Percentiles rank a stretch among this genome's conserved stretches.
Evolutionary conservation across 2,113 vertebrate genomes (phyloP).

Genomic region (Caracal caracal): DNA sequence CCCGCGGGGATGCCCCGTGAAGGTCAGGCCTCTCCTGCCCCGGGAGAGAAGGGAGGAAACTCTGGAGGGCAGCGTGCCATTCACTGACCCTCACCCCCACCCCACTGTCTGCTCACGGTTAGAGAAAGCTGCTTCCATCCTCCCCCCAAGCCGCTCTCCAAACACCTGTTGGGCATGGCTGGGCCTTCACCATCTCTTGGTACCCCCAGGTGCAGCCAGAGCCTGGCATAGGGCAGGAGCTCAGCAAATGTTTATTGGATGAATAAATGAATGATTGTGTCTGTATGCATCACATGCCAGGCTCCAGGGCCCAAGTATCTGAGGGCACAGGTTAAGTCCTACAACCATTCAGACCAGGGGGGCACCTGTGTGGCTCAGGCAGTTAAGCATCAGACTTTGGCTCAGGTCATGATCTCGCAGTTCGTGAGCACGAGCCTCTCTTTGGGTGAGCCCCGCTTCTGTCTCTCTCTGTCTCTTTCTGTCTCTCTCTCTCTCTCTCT

Average conservation of each 20-base stretch:
- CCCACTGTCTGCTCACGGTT: accelerated
- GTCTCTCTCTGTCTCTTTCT: too few species aligned
- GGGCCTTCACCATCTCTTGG: neutral
- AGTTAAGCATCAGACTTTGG: too few species aligned
- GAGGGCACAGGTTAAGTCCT: neutral
- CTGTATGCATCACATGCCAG: neutral
- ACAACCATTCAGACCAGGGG: too few species aligned
- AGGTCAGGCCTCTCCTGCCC: neutral
- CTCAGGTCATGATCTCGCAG: too few species aligned
- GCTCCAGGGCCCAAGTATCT: neutral
- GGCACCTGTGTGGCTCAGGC: too few species aligned
- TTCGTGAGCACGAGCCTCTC: too few species aligned
- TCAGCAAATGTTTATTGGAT: neutral
- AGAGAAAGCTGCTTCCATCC: neutral
- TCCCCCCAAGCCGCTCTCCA: neutral
- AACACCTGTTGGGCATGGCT: too few species aligned
- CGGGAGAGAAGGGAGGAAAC: neutral
- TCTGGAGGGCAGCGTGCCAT: neutral
- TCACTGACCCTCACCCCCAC: neutral
- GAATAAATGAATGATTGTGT: neutral
- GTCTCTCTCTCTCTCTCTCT: too few species aligned
- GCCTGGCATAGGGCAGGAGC: neutral
- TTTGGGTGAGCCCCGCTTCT: too few species aligned
- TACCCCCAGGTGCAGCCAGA: neutral
- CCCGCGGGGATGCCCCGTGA: neutral